phyloP scores from a whole-genome alignment of 2,113 vertebrate species.

The Bubo blakistoni region DNA sequence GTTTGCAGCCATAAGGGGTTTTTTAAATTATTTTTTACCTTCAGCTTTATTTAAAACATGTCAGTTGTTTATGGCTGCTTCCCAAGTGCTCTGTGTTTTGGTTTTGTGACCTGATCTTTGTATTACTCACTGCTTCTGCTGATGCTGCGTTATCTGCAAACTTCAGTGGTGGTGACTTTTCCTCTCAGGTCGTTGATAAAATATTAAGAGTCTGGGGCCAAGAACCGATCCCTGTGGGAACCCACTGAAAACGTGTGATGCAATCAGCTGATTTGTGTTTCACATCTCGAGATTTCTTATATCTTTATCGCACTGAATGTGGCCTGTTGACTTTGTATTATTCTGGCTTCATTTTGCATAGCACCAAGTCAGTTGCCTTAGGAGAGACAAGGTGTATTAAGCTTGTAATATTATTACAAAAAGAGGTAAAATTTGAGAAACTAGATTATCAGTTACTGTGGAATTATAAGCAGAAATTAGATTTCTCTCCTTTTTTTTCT shows the following conservation, averaged over 20 bases:
- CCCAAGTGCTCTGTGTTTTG: not conserved
- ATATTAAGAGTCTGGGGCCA: not conserved
- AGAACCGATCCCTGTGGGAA: not conserved
- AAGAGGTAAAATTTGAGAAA: not conserved
- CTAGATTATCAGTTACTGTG: not conserved
- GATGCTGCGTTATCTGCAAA: not conserved
- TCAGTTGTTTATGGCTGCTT: not conserved
- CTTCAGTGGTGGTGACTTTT: not conserved
- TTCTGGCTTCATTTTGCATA: not conserved
- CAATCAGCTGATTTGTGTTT: not conserved
- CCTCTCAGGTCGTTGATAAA: not conserved
- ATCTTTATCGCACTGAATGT: not conserved
- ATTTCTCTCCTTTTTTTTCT: not conserved
- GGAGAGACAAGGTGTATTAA: rapidly evolving
- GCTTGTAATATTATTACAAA: not conserved
- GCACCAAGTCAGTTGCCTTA: not conserved
- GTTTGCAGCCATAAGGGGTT: not conserved
- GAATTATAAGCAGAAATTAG: not conserved
- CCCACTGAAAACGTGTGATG: not conserved
- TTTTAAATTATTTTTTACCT: not conserved
- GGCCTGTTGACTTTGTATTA: not conserved
- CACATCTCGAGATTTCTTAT: not conserved
- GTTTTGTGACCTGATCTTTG: not conserved
- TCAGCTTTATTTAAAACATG: not conserved
- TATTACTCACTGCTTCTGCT: not conserved